phyloP scores from a whole-genome alignment of 2,888 invertebrate species.

The Operophtera brumata region DNA sequence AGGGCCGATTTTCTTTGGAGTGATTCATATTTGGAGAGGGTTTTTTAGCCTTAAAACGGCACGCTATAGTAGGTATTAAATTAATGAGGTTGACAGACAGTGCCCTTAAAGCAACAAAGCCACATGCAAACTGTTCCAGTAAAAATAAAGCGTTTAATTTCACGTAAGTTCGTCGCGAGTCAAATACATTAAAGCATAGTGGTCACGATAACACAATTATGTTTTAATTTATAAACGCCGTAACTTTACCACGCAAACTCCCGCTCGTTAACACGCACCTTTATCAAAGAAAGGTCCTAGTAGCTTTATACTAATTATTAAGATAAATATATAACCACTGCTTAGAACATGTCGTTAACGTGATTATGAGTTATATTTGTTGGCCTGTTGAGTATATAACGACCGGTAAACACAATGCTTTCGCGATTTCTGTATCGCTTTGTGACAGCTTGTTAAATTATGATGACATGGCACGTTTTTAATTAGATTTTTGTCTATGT shows the following conservation, averaged over 20 bases:
- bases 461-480: slow-evolving; percentile 29
- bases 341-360: slow-evolving; percentile 61
- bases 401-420: slow-evolving; percentile 44
- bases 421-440: slow-evolving; percentile 42
- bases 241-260: slow-evolving; percentile 68
- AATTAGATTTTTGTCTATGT: too few relatives aligned
- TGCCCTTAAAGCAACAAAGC: slow-evolving; percentile 6
- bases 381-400: slow-evolving; percentile 48
- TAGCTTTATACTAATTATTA: slow-evolving; percentile 78
- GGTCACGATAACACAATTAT: slow-evolving; percentile 80
- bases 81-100: neutral
- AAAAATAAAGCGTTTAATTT: slow-evolving; percentile 33
- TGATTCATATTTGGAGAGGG: too few relatives aligned
- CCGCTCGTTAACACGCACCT: slow-evolving; percentile 65
- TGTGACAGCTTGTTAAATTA: slow-evolving; percentile 29
- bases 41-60: too few relatives aligned
- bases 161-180: slow-evolving; percentile 37
- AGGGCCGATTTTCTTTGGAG: too few relatives aligned
- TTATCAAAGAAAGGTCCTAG: slow-evolving; percentile 72
- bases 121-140: slow-evolving; percentile 21
- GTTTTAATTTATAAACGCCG: slow-evolving; percentile 78
- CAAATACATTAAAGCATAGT: slow-evolving; percentile 69
- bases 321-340: slow-evolving; percentile 75
- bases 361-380: slow-evolving; percentile 54
- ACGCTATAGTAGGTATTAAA: too few relatives aligned